These are phyloP conservation scores for Folsomia manolachei DNA, from an alignment of 2,888 invertebrate species.

Conservation along the genomic window DNA sequence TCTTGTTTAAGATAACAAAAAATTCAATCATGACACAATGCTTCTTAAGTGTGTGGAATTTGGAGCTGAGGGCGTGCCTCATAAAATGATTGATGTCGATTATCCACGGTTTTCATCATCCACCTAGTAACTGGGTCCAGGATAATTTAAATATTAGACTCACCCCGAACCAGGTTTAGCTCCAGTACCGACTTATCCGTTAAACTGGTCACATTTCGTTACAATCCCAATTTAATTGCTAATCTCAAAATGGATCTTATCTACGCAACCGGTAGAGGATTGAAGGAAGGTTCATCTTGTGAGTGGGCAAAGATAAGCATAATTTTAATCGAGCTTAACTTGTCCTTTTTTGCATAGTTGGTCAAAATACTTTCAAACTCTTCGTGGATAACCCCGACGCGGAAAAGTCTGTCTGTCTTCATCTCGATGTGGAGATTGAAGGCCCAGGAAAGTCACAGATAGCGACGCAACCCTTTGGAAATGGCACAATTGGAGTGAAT, in stretches of 20 bases:
- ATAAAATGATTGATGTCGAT: not conserved
- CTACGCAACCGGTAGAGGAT: constrained; percentile 39
- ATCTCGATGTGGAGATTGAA: constrained; percentile 41
- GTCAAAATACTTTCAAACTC: constrained; percentile 40
- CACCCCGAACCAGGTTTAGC: not conserved
- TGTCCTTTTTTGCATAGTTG: constrained; percentile 20
- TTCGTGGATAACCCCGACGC: constrained; percentile 41
- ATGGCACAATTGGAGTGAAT: constrained; percentile 38
- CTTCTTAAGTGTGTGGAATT: too few species aligned
- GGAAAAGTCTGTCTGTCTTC: constrained; percentile 36
- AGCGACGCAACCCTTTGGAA: constrained; percentile 36
- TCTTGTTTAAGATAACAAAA: too few species aligned
- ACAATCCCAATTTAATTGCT: not conserved
- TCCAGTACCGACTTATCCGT: not conserved
- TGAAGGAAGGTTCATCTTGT: constrained; percentile 34
- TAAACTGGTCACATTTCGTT: not conserved
- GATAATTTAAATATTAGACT: not conserved
- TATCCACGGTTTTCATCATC: not conserved
- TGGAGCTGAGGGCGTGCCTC: too few species aligned
- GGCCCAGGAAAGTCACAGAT: constrained; percentile 39
- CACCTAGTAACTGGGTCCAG: not conserved
- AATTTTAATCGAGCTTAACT: not conserved
- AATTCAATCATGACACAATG: too few species aligned
- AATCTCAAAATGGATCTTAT: constrained; percentile 22
- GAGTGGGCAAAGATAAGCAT: constrained; percentile 3